Percentiles rank a stretch among this genome's conserved stretches.
Evolutionary conservation across 30 jellyfish, hydroid and myxozoan genomes (phyloP).

Genomic region (Aurelia sp.): DNA sequence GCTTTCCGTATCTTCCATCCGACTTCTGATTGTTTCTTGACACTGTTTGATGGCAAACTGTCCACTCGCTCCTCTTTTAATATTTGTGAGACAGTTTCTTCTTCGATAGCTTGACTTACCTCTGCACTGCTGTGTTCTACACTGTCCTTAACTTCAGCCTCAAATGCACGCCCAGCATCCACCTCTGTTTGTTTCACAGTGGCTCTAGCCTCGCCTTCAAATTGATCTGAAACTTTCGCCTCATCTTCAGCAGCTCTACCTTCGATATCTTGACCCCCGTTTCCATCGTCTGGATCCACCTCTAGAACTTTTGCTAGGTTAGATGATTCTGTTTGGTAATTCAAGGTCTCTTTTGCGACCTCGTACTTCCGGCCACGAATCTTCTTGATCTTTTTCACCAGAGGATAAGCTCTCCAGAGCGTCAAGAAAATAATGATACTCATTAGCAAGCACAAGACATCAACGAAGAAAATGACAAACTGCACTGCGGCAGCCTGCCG

Average conservation of each 20-base stretch:
- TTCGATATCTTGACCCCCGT: not conserved
- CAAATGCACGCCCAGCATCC: too few species aligned
- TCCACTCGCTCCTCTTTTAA: not conserved
- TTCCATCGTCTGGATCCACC: conserved; percentile 26
- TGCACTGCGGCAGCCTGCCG: conserved; percentile 51
- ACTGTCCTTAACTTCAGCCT: too few species aligned
- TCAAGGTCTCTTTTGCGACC: conserved; percentile 1
- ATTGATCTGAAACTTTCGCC: conserved; percentile 8
- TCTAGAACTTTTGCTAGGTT: not conserved
- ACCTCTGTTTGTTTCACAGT: too few species aligned
- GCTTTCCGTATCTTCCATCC: conserved; percentile 87
- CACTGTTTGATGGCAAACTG: not conserved
- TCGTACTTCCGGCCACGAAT: not conserved
- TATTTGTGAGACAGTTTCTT: too few species aligned
- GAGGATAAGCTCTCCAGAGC: conserved; percentile 86
- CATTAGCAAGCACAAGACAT: conserved; percentile 64
- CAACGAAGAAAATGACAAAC: conserved; percentile 73
- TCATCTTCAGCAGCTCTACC: not conserved
- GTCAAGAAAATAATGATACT: conserved; percentile 45
- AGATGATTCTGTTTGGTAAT: not conserved
- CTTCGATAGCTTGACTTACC: too few species aligned
- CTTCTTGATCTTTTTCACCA: conserved; percentile 58
- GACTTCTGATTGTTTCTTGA: conserved; percentile 2
- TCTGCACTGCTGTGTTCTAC: too few species aligned
- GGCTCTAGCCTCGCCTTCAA: not conserved